Conservation (phyloP, 2,888 invertebrate genomes). For the Zaprionus lineosus region DNA sequence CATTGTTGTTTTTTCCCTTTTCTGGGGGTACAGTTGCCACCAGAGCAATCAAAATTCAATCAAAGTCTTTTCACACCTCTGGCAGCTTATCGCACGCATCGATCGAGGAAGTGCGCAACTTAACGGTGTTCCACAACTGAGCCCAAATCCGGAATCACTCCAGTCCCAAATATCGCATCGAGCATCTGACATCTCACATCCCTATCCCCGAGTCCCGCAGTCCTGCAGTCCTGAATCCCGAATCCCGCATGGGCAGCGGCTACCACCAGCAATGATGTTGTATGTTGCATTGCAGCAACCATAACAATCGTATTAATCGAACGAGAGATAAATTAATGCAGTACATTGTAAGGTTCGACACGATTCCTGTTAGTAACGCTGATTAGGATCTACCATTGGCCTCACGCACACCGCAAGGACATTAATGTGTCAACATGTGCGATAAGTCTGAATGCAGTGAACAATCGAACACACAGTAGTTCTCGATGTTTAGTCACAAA, state of each 20-base stretch:
- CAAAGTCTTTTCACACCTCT: conserved; percentile 70
- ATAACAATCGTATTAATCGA: conserved; percentile 65
- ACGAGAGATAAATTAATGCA: conserved; percentile 67
- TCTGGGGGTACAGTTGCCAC: conserved; percentile 44
- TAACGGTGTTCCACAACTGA: conserved; percentile 12
- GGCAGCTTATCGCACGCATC: conserved; percentile 54
- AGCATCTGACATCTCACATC: conserved; percentile 7
- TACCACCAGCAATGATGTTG: too few species aligned
- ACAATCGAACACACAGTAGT: conserved; percentile 49
- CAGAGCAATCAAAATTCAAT: conserved; percentile 49
- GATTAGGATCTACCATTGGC: conserved; percentile 67
- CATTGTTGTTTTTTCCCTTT: too few species aligned
- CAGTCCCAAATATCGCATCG: conserved; percentile 42
- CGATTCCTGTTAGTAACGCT: conserved; percentile 77
- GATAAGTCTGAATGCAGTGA: conserved; percentile 33
- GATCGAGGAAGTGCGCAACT: conserved; percentile 60
- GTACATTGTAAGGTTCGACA: conserved; percentile 59
- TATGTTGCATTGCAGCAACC: conserved; percentile 33
- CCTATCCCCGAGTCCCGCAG: too few species aligned
- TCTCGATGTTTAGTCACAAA: conserved; percentile 23
- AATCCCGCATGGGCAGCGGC: too few species aligned
- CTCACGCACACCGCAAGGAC: conserved; percentile 67
- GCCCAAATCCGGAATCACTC: conserved; percentile 8
- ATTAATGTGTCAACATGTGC: conserved; percentile 78
- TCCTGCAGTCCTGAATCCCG: too few species aligned